Conservation (phyloP, 2,888 invertebrate genomes). For the Elegia similella region DNA sequence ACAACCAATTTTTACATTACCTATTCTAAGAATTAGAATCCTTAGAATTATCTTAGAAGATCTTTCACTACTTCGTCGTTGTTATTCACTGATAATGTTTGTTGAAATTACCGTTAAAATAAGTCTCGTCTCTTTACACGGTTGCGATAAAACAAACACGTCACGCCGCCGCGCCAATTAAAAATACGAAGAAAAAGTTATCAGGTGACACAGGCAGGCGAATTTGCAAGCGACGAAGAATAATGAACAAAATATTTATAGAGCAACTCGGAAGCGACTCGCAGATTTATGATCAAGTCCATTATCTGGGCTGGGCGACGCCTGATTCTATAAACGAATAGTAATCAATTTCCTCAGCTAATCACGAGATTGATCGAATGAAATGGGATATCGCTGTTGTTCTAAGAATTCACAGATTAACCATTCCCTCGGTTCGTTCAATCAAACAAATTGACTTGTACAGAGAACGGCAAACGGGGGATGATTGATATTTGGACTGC, state of each 20-base stretch:
- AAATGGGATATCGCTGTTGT: neutral
- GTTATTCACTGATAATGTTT: too few relatives aligned
- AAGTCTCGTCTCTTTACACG: too few relatives aligned
- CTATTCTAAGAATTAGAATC: too few relatives aligned
- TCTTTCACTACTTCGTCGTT: too few relatives aligned
- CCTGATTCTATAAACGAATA: neutral
- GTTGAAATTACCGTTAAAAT: too few relatives aligned
- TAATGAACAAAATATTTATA: conserved; percentile 1
- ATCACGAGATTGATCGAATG: neutral
- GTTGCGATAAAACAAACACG: too few relatives aligned
- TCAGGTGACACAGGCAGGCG: neutral
- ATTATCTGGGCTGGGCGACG: neutral
- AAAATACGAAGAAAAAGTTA: too few relatives aligned
- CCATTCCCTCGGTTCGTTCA: neutral
- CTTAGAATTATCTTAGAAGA: too few relatives aligned
- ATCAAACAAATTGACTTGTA: neutral
- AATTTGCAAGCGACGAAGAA: neutral
- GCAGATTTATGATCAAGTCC: neutral
- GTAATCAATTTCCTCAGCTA: neutral
- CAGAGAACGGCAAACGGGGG: too few relatives aligned
- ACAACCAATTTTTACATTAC: too few relatives aligned
- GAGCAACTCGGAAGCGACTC: neutral
- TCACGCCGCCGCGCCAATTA: too few relatives aligned
- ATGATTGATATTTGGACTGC: too few relatives aligned
- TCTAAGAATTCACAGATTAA: neutral